Evolutionary conservation across 2,888 invertebrate species (phyloP).

Genomic region (Ormia ochracea): DNA sequence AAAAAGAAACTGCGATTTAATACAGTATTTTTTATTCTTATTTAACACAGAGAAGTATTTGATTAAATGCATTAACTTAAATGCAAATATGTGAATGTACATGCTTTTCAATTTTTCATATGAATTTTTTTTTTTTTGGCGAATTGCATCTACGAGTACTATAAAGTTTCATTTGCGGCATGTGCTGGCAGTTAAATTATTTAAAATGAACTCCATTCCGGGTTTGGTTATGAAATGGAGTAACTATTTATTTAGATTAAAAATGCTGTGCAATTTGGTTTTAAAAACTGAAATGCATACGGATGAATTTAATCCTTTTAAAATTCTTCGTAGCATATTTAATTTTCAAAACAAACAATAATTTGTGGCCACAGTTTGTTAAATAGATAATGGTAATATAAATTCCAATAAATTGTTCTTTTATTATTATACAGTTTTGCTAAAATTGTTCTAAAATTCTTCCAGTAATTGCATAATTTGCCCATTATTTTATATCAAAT

Average conservation of each 20-base stretch:
- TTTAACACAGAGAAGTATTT: no score
- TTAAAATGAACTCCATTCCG: not conserved
- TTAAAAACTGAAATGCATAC: not conserved
- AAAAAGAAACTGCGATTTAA: no score
- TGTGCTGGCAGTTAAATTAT: not conserved
- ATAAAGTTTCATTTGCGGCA: not conserved
- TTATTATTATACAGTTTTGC: not conserved
- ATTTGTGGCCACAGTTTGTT: constrained; percentile 15
- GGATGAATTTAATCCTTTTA: not conserved
- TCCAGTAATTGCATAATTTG: no score
- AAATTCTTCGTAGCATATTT: not conserved
- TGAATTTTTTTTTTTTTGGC: no score
- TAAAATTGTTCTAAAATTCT: not conserved
- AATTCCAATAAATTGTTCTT: constrained; percentile 3
- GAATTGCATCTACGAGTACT: no score
- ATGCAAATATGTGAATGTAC: no score
- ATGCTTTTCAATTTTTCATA: no score
- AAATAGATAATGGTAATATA: constrained; percentile 7
- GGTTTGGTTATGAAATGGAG: not conserved
- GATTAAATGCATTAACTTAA: no score
- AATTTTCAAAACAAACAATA: not conserved
- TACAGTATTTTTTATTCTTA: no score
- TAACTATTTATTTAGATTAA: not conserved
- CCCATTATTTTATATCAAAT: no score
- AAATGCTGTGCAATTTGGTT: not conserved